phyloP scores from a whole-genome alignment of 2,888 invertebrate species.

The Hecatera dysodea region DNA sequence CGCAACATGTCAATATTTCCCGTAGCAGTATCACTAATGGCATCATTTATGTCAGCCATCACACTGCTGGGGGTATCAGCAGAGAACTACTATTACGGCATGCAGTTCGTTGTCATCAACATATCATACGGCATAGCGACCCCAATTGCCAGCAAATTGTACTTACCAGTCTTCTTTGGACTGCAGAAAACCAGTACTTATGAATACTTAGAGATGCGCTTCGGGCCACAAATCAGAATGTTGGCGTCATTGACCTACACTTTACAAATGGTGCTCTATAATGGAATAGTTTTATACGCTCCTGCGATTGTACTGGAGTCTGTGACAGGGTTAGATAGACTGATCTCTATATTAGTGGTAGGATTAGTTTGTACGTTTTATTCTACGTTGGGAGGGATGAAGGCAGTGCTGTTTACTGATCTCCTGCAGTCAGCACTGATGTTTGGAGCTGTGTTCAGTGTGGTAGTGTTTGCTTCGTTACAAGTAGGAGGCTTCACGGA shows the following conservation, averaged over 20 bases:
- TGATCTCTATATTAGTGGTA: slow-evolving; percentile 93
- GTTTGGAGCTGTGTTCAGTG: slow-evolving; percentile 95
- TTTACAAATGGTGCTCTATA: slow-evolving; percentile 97
- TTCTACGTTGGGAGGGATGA: slow-evolving; percentile 97
- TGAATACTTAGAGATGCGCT: slow-evolving; percentile 97
- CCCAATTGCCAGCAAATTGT: slow-evolving; percentile 94
- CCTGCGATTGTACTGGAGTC: slow-evolving; percentile 97
- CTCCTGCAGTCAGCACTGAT: slow-evolving; percentile 96
- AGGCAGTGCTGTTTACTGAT: slow-evolving; percentile 97
- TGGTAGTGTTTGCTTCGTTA: slow-evolving; percentile 94
- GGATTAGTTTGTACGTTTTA: slow-evolving; percentile 96
- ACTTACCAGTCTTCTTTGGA: slow-evolving; percentile 96
- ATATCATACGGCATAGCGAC: slow-evolving; percentile 94
- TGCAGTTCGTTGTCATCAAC: slow-evolving; percentile 95
- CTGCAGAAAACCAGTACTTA: slow-evolving; percentile 96
- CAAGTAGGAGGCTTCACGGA: slow-evolving; percentile 93
- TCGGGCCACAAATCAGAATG: slow-evolving; percentile 94
- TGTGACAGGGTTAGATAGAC: slow-evolving; percentile 94
- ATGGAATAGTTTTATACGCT: slow-evolving; percentile 98
- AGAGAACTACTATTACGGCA: slow-evolving; percentile 96
- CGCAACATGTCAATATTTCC: slow-evolving; percentile 95
- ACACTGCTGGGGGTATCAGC: slow-evolving; percentile 97
- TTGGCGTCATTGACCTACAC: slow-evolving; percentile 96
- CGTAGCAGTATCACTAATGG: slow-evolving; percentile 97
- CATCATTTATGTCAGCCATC: slow-evolving; percentile 98